Evolutionary conservation across 2,113 vertebrate species (phyloP).

Genomic region (Turdus rufiventris): DNA sequence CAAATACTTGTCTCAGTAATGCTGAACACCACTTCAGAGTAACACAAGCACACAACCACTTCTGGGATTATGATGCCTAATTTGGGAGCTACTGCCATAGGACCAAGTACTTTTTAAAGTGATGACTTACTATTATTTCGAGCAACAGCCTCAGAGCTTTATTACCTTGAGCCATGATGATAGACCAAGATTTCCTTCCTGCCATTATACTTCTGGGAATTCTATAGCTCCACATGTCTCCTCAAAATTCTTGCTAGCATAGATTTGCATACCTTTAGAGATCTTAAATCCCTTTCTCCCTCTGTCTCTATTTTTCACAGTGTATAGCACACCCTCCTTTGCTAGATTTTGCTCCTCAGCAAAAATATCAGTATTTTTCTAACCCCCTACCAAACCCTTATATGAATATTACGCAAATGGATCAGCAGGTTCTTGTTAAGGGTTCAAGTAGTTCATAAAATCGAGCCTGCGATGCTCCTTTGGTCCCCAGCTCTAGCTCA

Average conservation of each 20-base stretch:
- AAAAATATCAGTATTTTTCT: not conserved
- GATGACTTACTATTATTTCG: not conserved
- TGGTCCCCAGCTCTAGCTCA: not conserved
- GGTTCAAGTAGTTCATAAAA: not conserved
- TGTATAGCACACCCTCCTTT: not conserved
- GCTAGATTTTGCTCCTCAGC: not conserved
- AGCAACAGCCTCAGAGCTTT: not conserved
- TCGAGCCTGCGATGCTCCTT: not conserved
- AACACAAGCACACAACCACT: not conserved
- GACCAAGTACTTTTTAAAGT: not conserved
- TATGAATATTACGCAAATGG: not conserved
- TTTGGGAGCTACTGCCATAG: not conserved
- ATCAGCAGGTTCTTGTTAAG: not conserved
- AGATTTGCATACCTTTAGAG: not conserved
- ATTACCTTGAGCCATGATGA: not conserved
- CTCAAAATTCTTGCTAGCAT: not conserved
- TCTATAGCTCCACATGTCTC: not conserved
- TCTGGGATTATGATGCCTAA: not conserved
- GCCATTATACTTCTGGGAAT: not conserved
- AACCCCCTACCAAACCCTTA: not conserved
- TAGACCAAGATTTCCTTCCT: not conserved
- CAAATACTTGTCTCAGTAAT: not conserved
- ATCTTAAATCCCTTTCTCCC: not conserved
- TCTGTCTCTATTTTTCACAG: not conserved
- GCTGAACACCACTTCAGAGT: not conserved